A percentile compares a stretch with the other conserved stretches of the same genome.
Evolutionary conservation across 2,797 vertebrate species (phyloP).

Genomic region (Cuculus canorus): DNA sequence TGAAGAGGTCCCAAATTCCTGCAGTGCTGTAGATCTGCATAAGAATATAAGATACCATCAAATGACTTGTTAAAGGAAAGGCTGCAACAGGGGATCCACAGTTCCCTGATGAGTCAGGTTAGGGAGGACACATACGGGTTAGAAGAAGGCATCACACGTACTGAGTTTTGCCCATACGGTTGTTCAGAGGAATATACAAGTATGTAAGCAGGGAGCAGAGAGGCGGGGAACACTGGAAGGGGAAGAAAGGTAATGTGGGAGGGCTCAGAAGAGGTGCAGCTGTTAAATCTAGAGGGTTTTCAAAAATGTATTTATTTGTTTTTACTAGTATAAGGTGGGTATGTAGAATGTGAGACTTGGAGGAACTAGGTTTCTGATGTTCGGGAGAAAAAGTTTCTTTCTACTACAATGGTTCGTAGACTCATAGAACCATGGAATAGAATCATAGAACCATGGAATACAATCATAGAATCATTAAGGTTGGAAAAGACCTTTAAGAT

Average conservation of each 20-base stretch:
- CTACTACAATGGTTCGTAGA: neutral
- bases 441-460: too few species aligned
- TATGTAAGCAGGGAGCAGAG: neutral
- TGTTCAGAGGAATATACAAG: neutral
- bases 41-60: neutral
- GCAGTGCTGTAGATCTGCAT: neutral
- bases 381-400: neutral
- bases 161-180: neutral
- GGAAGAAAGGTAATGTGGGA: neutral
- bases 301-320: neutral
- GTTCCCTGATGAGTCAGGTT: rapidly evolving
- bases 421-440: too few species aligned
- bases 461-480: too few species aligned
- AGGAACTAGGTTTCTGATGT: neutral
- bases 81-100: neutral
- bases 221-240: neutral
- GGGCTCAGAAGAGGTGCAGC: neutral
- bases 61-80: neutral
- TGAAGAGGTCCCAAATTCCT: neutral
- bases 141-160: neutral
- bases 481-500: too few species aligned
- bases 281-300: neutral
- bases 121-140: neutral
- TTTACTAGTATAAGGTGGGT: neutral
- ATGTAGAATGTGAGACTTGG: neutral